phyloP scores from a whole-genome alignment of 2,113 vertebrate genomes.

The Pollimyrus isidori region DNA sequence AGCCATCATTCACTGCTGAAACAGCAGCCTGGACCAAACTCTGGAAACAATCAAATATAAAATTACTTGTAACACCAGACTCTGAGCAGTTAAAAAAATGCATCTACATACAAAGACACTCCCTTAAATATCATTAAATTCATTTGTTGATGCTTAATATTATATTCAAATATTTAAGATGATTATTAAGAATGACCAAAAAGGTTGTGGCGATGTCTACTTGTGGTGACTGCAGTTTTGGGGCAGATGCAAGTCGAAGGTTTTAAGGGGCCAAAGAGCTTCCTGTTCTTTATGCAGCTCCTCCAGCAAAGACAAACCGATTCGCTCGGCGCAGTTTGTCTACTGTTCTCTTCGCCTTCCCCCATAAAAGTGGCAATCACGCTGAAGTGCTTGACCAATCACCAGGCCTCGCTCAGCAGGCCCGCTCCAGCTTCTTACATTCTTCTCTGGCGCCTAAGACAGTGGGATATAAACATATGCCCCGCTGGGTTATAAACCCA shows the following conservation, averaged over 20 bases:
- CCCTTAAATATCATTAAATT: background rate
- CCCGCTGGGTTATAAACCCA: background rate
- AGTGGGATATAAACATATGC: background rate
- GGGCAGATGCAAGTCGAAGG: background rate
- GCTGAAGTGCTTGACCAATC: background rate
- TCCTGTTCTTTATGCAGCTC: background rate
- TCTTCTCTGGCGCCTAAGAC: background rate
- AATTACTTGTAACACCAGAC: background rate
- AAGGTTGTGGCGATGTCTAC: background rate
- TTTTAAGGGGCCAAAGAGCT: background rate
- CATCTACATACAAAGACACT: background rate
- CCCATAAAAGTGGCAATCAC: conserved; percentile 13
- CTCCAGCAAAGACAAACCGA: background rate
- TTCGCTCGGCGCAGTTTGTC: background rate
- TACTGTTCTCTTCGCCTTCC: background rate
- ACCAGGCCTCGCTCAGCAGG: background rate
- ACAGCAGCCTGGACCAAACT: background rate
- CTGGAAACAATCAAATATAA: background rate
- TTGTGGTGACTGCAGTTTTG: background rate
- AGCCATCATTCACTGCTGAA: background rate
- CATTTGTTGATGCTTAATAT: background rate
- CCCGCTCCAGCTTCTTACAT: background rate
- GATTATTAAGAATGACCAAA: background rate
- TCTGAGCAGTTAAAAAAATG: background rate
- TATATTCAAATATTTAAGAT: background rate